Percentiles rank a stretch among this genome's conserved stretches.
These are phyloP conservation scores for Heliothis subflexa DNA, from an alignment of 1,140 invertebrate species.

Conservation along the genomic window DNA sequence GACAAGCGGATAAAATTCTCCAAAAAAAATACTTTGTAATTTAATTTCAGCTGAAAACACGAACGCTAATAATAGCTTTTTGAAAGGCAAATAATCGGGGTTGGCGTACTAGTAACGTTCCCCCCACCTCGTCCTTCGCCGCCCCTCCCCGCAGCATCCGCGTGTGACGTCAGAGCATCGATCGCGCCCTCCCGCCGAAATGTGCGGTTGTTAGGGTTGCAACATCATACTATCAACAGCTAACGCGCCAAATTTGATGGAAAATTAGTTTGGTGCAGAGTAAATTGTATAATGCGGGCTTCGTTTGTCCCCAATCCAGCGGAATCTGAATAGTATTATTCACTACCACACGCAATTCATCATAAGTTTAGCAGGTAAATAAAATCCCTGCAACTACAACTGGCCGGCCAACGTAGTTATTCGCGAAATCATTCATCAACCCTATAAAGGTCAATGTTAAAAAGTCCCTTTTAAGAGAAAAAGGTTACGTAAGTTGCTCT, in stretches of 20 bases:
- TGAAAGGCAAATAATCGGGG: slow-evolving; percentile 58
- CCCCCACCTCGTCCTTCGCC: slow-evolving; percentile 41
- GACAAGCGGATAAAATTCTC: slow-evolving; percentile 27
- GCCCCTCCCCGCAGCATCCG: slow-evolving; percentile 66
- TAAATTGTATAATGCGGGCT: slow-evolving; percentile 43
- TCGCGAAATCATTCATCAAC: slow-evolving; percentile 9
- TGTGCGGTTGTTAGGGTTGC: slow-evolving; percentile 55
- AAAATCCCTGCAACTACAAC: slow-evolving; percentile 3
- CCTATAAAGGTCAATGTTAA: slow-evolving; percentile 38
- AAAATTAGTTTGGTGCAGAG: slow-evolving; percentile 44
- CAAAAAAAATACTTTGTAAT: slow-evolving; percentile 41
- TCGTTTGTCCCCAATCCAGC: slow-evolving; percentile 8
- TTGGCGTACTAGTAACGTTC: slow-evolving; percentile 51
- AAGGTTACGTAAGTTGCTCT: slow-evolving; percentile 16
- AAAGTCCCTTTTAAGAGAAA: slow-evolving; percentile 14
- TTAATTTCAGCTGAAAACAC: slow-evolving; percentile 46
- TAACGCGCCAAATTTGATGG: slow-evolving; percentile 47
- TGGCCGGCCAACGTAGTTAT: neutral
- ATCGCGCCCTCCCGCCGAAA: slow-evolving; percentile 68
- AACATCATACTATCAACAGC: slow-evolving; percentile 34
- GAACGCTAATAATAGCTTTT: slow-evolving; percentile 59
- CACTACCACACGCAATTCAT: slow-evolving; percentile 15
- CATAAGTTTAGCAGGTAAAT: neutral
- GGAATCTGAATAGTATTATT: slow-evolving; percentile 10
- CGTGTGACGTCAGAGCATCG: slow-evolving; percentile 78